Evolutionary conservation across 2,888 invertebrate genomes (phyloP), one percentile per base, ranked within the genome.

Genomic region (Nowickia ferox): DNA sequence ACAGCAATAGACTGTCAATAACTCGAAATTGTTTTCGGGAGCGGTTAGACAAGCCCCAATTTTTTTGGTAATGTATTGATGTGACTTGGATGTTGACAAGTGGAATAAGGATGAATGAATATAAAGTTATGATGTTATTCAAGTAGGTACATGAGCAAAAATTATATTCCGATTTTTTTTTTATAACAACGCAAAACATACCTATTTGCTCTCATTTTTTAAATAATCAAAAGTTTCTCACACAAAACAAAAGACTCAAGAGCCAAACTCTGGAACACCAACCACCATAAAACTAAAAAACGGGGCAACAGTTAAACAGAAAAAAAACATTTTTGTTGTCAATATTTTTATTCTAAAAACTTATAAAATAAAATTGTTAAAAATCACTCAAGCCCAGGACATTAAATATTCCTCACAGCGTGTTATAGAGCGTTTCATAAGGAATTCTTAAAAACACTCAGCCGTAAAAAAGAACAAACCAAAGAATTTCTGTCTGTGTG

Each of bases 331-430:
- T 69, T 72, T 72, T 72, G 72, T 2, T 30, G n/a, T 30, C 5
- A 30, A 72, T 51, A 13, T 74, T 74, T 66, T 44, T 51, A 42
- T 74, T 59, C 63, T 46, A 40, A 61, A 74, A 81, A 75, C 53
- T 53, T 75, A 61, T 53, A 61, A 51, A 2, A 4, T 3, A 30
- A 59, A 48, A 68, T 40, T 69, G 76, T 78, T 69, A 48, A 76
- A 69, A 82, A 71, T 77, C 69, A 77, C 79, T 82, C 83, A 83
- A 59, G 55, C 79, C 83, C 86, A 86, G 86, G 83, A 86, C 72
- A 86, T 86, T 83, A 86, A 86, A 83, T 79, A 86, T 83, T 83
- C 86, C 61, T 86, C 86, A 86, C 86, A 86, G 86, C 86, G 53
- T 86, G 86, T 68, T 59, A 55, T 30, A 30, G 46, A 72, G 55